Evolutionary conservation across 2,888 invertebrate species (phyloP).

Genomic region (Epinotia ramella): DNA sequence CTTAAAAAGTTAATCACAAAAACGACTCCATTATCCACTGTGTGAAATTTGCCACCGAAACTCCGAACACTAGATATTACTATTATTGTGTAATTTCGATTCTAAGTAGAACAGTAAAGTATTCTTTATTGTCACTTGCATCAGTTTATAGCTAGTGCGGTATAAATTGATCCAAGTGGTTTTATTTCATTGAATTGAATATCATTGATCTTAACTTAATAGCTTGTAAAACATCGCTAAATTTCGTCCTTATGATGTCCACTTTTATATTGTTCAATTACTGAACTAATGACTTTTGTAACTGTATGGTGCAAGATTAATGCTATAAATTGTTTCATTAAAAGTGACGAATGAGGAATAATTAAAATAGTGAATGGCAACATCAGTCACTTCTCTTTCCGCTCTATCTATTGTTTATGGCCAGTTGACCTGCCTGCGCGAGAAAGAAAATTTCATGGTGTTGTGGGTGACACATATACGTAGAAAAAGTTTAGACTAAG

Average conservation of each 20-base stretch:
- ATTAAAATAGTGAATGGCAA: conserved; percentile 32
- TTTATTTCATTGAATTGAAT: not conserved
- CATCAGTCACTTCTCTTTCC: conserved; percentile 57
- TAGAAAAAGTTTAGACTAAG: conserved; percentile 83
- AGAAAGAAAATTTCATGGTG: conserved; percentile 83
- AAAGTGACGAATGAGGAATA: conserved; percentile 11
- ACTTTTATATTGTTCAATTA: not conserved
- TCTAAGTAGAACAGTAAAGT: not conserved
- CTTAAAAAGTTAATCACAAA: no score
- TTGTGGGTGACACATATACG: conserved; percentile 85
- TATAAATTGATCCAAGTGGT: not conserved
- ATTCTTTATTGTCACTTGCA: not conserved
- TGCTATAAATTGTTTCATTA: not conserved
- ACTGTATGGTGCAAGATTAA: not conserved
- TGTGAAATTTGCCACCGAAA: no score
- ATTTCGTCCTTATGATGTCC: not conserved
- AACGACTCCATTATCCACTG: no score
- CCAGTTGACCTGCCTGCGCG: conserved; percentile 61
- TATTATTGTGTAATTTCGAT: not conserved
- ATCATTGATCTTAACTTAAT: not conserved
- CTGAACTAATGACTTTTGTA: not conserved
- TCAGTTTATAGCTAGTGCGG: not conserved
- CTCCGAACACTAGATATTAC: no score
- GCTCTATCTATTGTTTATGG: conserved; percentile 74
- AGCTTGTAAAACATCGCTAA: not conserved